Conservation (phyloP, 2,888 invertebrate genomes). For the Drosophila engyochracea region DNA sequence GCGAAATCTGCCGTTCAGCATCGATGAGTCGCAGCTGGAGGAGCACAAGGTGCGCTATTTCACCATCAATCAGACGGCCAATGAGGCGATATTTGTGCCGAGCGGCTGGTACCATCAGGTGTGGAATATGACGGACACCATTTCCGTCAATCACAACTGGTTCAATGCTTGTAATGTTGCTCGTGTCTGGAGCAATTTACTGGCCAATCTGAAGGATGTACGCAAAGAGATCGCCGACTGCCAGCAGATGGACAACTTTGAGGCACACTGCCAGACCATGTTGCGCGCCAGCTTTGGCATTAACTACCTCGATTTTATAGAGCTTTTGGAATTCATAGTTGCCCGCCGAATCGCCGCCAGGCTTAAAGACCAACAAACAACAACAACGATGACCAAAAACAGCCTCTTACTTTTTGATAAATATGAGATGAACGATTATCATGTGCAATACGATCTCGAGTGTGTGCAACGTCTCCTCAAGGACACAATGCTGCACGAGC, state of each 20-base stretch:
- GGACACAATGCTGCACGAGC: constrained; percentile 77
- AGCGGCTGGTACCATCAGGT: constrained; percentile 99
- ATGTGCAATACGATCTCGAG: constrained; percentile 78
- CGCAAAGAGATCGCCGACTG: constrained; percentile 93
- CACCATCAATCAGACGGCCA: constrained; percentile 92
- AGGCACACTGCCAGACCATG: constrained; percentile 92
- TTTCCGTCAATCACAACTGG: constrained; percentile 99
- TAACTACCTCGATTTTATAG: constrained; percentile 89
- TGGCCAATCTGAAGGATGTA: constrained; percentile 88
- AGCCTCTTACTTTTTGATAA: constrained; percentile 77
- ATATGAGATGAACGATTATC: constrained; percentile 79
- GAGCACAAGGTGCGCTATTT: constrained; percentile 85
- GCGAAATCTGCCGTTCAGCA: constrained; percentile 89
- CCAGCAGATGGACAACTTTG: constrained; percentile 90
- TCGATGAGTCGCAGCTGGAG: constrained; percentile 84
- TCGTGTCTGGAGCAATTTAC: constrained; percentile 90
- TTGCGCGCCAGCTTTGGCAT: constrained; percentile 92
- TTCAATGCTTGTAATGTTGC: constrained; percentile 95
- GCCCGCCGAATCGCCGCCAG: constrained; percentile 85
- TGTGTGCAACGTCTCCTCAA: constrained; percentile 67
- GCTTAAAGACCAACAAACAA: constrained; percentile 30
- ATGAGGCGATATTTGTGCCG: constrained; percentile 95
- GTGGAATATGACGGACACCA: constrained; percentile 95
- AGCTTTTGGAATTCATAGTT: constrained; percentile 89
- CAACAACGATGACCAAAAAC: constrained; percentile 44